Conservation (phyloP, 2,888 invertebrate genomes). For the Hydroisotoma schaefferi region DNA sequence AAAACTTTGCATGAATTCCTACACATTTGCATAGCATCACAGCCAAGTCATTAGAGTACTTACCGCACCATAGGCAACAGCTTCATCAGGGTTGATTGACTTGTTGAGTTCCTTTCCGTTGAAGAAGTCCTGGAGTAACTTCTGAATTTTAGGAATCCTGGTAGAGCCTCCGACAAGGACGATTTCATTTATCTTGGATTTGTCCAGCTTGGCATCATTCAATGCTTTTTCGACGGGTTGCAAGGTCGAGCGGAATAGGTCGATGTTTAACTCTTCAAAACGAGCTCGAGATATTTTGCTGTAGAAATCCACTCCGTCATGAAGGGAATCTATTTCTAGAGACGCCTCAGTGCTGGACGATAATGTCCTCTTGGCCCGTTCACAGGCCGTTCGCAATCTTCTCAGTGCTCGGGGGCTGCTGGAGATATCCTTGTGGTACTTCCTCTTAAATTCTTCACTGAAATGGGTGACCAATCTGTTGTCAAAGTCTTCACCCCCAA, state of each 20-base stretch:
- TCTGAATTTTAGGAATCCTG: conserved; percentile 96
- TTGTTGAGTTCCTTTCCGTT: conserved; percentile 94
- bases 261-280: conserved; percentile 71
- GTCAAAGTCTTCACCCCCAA: conserved; percentile 66
- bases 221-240: conserved; percentile 76
- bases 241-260: conserved; percentile 70
- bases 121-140: conserved; percentile 84
- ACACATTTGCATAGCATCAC: too few species aligned
- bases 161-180: conserved; percentile 94
- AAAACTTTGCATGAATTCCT: too few species aligned
- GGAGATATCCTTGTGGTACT: conserved; percentile 66
- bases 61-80: conserved; percentile 94
- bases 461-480: conserved; percentile 75
- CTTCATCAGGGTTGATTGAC: conserved; percentile 95
- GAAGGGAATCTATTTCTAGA: conserved; percentile 72
- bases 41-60: too few species aligned
- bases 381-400: conserved; percentile 65
- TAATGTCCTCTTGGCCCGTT: too few species aligned
- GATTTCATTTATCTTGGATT: conserved; percentile 83
- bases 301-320: conserved; percentile 63
- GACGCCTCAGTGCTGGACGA: conserved; percentile 72
- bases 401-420: conserved; percentile 65
- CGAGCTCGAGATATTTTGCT: conserved; percentile 68
- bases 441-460: conserved; percentile 69
- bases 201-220: conserved; percentile 92